A percentile compares a stretch with the other conserved stretches of the same genome.
Conservation (phyloP, 2,888 invertebrate species). For the Scrobipalpa costella region DNA sequence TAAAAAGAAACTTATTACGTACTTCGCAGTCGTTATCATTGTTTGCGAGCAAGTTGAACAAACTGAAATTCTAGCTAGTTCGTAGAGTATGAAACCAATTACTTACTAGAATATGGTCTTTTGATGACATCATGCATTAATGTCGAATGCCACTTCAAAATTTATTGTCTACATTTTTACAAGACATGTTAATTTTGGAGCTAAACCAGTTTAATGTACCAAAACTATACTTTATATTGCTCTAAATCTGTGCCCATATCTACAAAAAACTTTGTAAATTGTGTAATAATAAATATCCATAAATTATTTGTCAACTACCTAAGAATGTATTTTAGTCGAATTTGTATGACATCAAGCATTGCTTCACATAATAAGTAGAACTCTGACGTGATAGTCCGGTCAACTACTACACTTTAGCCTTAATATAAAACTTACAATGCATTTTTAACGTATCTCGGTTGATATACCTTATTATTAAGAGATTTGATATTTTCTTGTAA, state of each 20-base stretch:
- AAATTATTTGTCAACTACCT: too few species aligned
- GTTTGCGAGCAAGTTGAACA: constrained; percentile 1
- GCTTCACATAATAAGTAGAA: too few species aligned
- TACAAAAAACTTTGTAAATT: too few species aligned
- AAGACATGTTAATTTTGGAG: not conserved
- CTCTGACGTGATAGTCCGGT: too few species aligned
- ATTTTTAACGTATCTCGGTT: not conserved
- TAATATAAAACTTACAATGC: too few species aligned
- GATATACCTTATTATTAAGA: not conserved
- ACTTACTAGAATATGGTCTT: not conserved
- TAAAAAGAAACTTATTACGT: not conserved
- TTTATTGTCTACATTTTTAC: not conserved
- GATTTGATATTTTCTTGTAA: not conserved
- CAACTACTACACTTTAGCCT: too few species aligned
- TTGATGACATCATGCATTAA: constrained; percentile 1
- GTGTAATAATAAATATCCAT: too few species aligned
- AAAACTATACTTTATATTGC: too few species aligned
- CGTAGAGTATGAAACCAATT: constrained; percentile 4
- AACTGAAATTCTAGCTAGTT: not conserved
- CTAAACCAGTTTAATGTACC: too few species aligned
- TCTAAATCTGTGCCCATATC: too few species aligned
- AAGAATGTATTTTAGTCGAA: too few species aligned
- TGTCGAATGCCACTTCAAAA: not conserved
- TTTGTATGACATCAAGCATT: too few species aligned
- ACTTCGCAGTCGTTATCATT: not conserved